Conservation (phyloP, 2,113 vertebrate genomes). For the Sigmodon hispidus region DNA sequence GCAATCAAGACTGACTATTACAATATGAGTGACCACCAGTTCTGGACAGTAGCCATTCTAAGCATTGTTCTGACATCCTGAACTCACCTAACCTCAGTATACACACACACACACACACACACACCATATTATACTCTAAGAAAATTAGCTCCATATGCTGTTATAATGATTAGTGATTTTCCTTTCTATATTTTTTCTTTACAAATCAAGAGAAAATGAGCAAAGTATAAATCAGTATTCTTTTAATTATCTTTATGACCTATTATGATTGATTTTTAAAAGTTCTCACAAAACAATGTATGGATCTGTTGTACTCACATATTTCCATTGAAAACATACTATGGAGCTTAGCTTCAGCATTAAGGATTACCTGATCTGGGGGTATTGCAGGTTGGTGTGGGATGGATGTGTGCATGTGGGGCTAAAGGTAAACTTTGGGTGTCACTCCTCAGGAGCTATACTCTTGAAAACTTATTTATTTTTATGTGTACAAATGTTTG, state of each 20-base stretch:
- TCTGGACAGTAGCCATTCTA: background rate
- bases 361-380: slow-evolving; percentile 13
- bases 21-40: background rate
- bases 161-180: slow-evolving; percentile 69
- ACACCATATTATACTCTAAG: background rate
- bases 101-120: background rate
- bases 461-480: background rate
- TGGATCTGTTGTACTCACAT: slow-evolving; percentile 2
- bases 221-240: slow-evolving; percentile 91
- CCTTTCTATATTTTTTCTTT: slow-evolving; percentile 91
- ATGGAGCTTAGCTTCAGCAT: background rate
- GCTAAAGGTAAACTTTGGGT: background rate
- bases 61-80: slow-evolving; percentile 5
- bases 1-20: background rate
- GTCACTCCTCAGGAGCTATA: background rate
- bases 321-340: slow-evolving; percentile 20
- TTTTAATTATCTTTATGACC: slow-evolving; percentile 65
- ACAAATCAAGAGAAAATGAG: slow-evolving; percentile 90
- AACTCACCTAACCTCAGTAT: background rate
- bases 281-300: slow-evolving; percentile 9
- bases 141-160: background rate
- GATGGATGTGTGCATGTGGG: background rate
- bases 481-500: background rate
- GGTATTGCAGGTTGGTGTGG: background rate
- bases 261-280: slow-evolving; percentile 7